Base-by-base conservation (phyloP, 2,888 invertebrate genomes). In the Lomographa bimaculata region DNA sequence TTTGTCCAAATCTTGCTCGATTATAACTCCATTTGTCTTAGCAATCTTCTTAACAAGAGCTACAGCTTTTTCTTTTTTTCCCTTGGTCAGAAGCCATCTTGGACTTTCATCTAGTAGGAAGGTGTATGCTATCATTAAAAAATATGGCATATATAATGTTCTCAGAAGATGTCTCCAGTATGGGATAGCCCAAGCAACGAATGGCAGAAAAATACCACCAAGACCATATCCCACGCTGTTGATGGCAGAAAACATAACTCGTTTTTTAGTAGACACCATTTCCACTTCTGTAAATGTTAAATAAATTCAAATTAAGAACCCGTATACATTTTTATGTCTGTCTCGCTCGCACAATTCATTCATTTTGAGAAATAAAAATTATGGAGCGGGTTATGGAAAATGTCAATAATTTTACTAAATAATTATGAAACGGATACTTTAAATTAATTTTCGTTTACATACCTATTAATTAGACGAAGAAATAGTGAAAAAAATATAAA, bases 11-110 rank as follows among this genome's bases (percentile, higher is more conserved):
- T 54, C 60, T 32, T 60, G 62, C 3, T 86, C 78, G 0, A 87
- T 7, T 14, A 70, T 56, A 0, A 81, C 58, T 29, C 79, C 79
- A 29, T 82, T 86, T 8, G 56, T 69, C 35, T 83, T 84, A 0
- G 94, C 92, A 7, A 94, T 91, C 54, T 90, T 91, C 6, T 89
- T 77, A 24, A 94, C 71, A n/a, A 94, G 90, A 1, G 65, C 68
- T 42, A 92, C 85, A 0, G 94, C 94, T 61, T 93, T 85, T 0
- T 92, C 90, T 42, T 91, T 90, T 46, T 91, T 90, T 2, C 93
- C 92, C 67, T 93, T 93, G 8, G 92, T 92, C n/a, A 95, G 74
- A 2, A 95, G 84, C 96, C 96, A 96, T 61, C 96, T 89, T 7
- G 94, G 91, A 32, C 94, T 94, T 74, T 95, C 95, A 2, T 94